These are phyloP conservation scores for Tupaia chinensis DNA, from an alignment of 2,113 vertebrate species.

Conservation along the genomic window DNA sequence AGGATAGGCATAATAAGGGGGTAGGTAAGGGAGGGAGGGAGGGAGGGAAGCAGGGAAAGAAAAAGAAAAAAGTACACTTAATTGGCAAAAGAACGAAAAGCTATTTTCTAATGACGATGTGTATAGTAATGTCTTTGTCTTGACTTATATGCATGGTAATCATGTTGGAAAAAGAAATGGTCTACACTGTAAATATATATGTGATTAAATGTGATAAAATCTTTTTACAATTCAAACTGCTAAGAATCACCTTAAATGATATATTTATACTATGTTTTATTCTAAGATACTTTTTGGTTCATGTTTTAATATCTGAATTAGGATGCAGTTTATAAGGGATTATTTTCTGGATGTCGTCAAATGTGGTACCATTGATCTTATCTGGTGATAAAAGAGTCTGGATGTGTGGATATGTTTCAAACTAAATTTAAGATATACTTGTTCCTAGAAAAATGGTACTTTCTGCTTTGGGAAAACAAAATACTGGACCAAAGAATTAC, in stretches of 20 bases:
- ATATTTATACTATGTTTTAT: neutral
- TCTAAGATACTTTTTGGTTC: neutral
- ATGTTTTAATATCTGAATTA: constrained; percentile 11
- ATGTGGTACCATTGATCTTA: neutral
- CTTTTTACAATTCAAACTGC: neutral
- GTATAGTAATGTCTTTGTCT: too few species aligned
- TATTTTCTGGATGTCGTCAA: neutral
- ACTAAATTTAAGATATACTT: neutral
- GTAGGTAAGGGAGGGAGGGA: too few species aligned
- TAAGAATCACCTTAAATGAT: neutral
- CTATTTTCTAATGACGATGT: too few species aligned
- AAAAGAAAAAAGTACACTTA: too few species aligned
- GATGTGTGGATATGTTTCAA: neutral
- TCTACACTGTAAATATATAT: too few species aligned
- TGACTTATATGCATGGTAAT: too few species aligned
- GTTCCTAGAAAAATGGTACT: neutral
- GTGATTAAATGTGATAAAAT: too few species aligned
- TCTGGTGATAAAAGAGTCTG: neutral
- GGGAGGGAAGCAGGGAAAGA: too few species aligned
- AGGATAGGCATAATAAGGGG: too few species aligned
- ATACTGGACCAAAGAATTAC: neutral
- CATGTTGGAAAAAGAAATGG: too few species aligned
- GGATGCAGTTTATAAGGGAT: neutral
- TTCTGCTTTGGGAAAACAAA: neutral
- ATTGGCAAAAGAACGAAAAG: too few species aligned